These are phyloP conservation scores for Scrobipalpa costella DNA, from an alignment of 2,888 invertebrate species.

Conservation along the genomic window DNA sequence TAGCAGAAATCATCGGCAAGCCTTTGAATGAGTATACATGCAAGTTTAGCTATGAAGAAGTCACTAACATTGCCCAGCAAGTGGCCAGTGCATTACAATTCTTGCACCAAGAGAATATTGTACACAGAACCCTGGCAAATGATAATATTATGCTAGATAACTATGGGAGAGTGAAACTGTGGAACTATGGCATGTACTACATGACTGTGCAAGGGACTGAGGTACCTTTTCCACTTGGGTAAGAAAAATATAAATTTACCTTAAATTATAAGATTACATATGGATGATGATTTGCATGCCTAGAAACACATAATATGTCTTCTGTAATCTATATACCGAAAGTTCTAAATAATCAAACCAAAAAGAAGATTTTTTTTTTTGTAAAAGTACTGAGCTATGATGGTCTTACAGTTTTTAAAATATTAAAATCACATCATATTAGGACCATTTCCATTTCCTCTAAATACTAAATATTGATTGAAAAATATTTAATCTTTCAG, in stretches of 20 bases:
- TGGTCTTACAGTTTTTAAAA: too few species aligned
- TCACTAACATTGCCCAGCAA: slow-evolving; percentile 86
- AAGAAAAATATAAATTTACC: slow-evolving; percentile 43
- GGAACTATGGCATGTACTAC: slow-evolving; percentile 95
- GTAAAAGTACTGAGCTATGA: too few species aligned
- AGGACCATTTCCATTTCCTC: too few species aligned
- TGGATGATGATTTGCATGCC: too few species aligned
- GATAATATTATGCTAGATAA: slow-evolving; percentile 90
- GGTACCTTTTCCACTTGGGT: slow-evolving; percentile 95
- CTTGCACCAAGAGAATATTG: slow-evolving; percentile 86
- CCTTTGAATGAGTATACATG: slow-evolving; percentile 80
- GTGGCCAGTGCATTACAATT: slow-evolving; percentile 86
- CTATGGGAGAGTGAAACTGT: slow-evolving; percentile 88
- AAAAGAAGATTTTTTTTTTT: too few species aligned
- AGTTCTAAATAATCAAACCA: too few species aligned
- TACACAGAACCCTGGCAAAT: slow-evolving; percentile 90
- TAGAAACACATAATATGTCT: too few species aligned
- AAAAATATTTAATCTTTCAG: slow-evolving; percentile 64
- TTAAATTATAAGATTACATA: background rate
- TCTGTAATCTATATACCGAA: too few species aligned
- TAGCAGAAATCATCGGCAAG: slow-evolving; percentile 88
- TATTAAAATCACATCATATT: too few species aligned
- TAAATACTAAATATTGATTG: background rate
- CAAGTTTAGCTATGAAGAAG: slow-evolving; percentile 68
- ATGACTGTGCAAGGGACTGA: slow-evolving; percentile 94